Base-by-base conservation (phyloP, 2,113 vertebrate genomes). In the Pandion haliaetus region DNA sequence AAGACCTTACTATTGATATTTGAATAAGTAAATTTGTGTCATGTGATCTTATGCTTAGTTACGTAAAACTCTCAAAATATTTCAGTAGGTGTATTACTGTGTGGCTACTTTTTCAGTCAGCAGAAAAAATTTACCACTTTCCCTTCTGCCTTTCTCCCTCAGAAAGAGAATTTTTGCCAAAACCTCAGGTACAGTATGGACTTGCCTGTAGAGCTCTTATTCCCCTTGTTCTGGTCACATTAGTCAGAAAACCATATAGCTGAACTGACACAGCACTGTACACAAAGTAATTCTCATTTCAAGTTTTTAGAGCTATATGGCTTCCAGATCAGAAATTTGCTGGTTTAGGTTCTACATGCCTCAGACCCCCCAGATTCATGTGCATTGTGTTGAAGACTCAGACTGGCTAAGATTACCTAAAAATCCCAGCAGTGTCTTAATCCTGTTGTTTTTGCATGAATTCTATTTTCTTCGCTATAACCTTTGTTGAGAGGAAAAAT, bases 111-210 rank as follows among this genome's bases (percentile, higher is more conserved):
- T 82, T 85, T 85, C 4, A 66, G 14, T 26, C 16, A 49, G 9
- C 12, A 74, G 36, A 78, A 73, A 57, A 57, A 73, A 45, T 8
- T 17, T 28, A 16, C 10, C 2, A 23, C 4, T 40, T 5, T n/a
- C 1, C 2, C 2, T 42, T 92, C 29, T 1, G 0, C 2, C 4
- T n/a, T n/a, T n/a, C n/a, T n/a, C n/a, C 14, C 8, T 6, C 0
- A 38, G 0, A 81, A 87, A 50, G 1, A 12, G 0, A 73, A 29
- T 31, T 82, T 79, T 84, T 66, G 3, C 29, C 31, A 44, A 44
- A 65, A 47, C 34, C 12, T 87, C 19, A 70, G 3, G 6, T 45
- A 12, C 4, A 3, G 3, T 44, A 19, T 5, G 8, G 14, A 42
- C 16, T 92, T 87, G 3, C 6, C 16, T 55, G 6, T 32, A 65